A percentile compares a stretch with the other conserved stretches of the same genome.
Evolutionary conservation across 2,888 invertebrate genomes (phyloP).

Genomic region (Lomographa bimaculata): DNA sequence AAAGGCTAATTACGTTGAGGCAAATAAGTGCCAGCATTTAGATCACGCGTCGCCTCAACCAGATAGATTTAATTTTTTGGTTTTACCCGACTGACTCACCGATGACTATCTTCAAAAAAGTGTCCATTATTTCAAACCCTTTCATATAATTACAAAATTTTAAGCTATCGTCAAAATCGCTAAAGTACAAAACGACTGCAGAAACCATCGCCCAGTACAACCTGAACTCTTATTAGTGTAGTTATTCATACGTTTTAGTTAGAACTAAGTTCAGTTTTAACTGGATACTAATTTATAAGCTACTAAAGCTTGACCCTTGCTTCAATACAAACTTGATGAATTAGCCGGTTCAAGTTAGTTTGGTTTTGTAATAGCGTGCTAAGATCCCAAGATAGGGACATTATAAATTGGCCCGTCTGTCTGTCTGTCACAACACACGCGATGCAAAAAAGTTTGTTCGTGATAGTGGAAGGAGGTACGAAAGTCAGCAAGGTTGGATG

Average conservation of each 20-base stretch:
- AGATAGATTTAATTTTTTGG: not conserved
- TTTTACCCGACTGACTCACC: constrained; percentile 12
- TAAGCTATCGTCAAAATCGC: constrained; percentile 21
- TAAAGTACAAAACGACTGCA: constrained; percentile 12
- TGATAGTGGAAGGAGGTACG: constrained; percentile 21
- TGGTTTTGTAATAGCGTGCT: constrained; percentile 40
- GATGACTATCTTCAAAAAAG: constrained; percentile 12
- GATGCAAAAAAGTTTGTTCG: constrained; percentile 71
- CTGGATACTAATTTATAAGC: constrained; percentile 1
- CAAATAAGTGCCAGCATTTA: too few species aligned
- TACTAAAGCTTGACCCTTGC: constrained; percentile 1
- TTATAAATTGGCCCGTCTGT: constrained; percentile 81
- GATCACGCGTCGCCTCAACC: too few species aligned
- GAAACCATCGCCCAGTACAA: constrained; percentile 8
- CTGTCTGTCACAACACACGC: constrained; percentile 78
- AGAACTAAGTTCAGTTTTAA: constrained; percentile 4
- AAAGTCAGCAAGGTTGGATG: constrained; percentile 2
- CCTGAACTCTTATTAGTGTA: not conserved
- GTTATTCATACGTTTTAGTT: not conserved
- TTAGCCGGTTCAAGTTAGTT: constrained; percentile 30
- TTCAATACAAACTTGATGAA: not conserved
- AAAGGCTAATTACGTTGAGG: too few species aligned
- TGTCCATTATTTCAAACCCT: constrained; percentile 14
- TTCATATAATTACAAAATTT: constrained; percentile 19
- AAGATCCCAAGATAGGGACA: constrained; percentile 73